phyloP scores from a whole-genome alignment of 2,797 vertebrate genomes.

The Apodemus agrarius region DNA sequence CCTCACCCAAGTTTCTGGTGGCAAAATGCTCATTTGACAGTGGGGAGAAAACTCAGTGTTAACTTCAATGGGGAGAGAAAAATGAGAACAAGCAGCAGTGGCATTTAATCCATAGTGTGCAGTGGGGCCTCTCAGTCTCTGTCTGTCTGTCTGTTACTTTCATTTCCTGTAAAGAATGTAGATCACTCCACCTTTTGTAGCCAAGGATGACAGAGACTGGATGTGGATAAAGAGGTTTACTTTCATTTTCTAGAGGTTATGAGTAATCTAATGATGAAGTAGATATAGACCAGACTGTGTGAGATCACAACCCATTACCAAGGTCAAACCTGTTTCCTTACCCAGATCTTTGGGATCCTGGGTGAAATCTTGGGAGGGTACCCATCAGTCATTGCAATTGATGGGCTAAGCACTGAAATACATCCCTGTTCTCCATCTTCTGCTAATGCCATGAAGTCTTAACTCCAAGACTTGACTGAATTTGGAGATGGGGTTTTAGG shows the following conservation, averaged over 20 bases:
- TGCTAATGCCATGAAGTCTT: background rate
- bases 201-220: background rate
- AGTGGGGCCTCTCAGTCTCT: background rate
- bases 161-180: background rate
- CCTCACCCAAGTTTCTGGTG: background rate
- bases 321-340: background rate
- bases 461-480: too few relatives aligned
- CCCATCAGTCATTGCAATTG: background rate
- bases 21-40: background rate
- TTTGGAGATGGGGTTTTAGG: background rate
- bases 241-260: background rate
- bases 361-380: background rate
- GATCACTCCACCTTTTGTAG: background rate
- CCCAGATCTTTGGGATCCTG: background rate
- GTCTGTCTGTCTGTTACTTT: too few relatives aligned
- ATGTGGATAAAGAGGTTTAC: background rate
- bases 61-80: background rate
- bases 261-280: background rate
- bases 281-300: background rate
- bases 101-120: fast-evolving
- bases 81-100: background rate
- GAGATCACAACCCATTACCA: background rate
- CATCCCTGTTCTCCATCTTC: background rate
- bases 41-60: background rate
- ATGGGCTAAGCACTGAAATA: background rate